Base-by-base conservation (phyloP, 2,888 invertebrate species). In the Heteromyza rotundicornis region DNA sequence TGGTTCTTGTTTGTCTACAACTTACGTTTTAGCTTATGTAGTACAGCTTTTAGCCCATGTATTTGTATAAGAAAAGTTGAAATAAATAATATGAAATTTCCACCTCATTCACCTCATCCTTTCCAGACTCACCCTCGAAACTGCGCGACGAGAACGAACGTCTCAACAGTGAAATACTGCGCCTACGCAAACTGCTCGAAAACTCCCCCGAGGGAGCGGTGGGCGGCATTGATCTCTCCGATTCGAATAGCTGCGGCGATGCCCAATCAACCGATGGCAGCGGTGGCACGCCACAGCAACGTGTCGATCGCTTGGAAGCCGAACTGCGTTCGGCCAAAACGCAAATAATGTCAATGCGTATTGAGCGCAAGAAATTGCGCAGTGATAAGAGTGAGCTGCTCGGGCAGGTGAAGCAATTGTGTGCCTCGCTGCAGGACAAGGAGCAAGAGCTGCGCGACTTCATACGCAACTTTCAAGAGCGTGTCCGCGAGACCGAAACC, bases 401-500 rank as follows among this genome's bases (percentile, higher is more conserved):
- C 71, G 92, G 91, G 80, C 96, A 96, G 85, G 96, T 96, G 90
- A 95, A 95, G 82, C 95, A 96, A 79, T 87, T 97, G 63, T 97
- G 96, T 82, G 90, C 92, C 60, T 95, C 96, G 8, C 86, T 97
- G 64, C 96, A 96, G 84, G 95, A 96, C 82, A 96, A 96, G 84
- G 96, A 97, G 81, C 91, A 92, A 75, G 96, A 96, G 82, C 85
- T 96, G 63, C 86, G 96, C 63, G 96, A 96, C 84, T 96, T 96
- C 80, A 96, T 97, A 78, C 88, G 95, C 71, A 95, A 94, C 84
- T 96, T 94, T 84, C 96, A 96, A 84, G 95, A 93, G 88, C 85
- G 91, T 84, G 89, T 95, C 88, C 84, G 93, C 81, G 88, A 95
- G 84, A 87, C 91, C 84, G 87, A 95, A 85, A 86, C 92, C 77